Base-by-base conservation (phyloP, 1,140 invertebrate species). In the Spodoptera frugiperda region DNA sequence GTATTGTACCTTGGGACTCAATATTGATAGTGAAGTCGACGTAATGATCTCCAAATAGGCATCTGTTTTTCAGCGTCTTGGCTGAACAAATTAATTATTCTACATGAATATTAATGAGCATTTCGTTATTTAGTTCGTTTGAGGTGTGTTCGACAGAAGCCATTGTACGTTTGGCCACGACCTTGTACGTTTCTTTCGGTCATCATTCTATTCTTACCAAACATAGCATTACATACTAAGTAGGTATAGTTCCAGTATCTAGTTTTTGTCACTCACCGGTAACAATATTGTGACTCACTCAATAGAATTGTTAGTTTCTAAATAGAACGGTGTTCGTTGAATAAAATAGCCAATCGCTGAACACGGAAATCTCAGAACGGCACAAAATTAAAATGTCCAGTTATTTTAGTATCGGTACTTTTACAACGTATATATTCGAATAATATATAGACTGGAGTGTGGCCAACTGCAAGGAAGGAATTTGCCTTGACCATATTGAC, bases 401-500 rank as follows among this genome's bases (percentile, higher is more conserved):
- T 78, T 81, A 78, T 81, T 71, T 73, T 49, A 21, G 61, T 75
- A 30, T 53, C 49, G 70, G 57, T 67, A 74, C 76, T 80, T 73
- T 73, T 59, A 65, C 61, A 53, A 73, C 53, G 63, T 15, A 19
- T 54, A 67, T 57, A 57, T 48, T 76, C 30, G 67, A 17, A 39
- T 21, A 21, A 78, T 68, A 81, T 54, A 33, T 65, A 77, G 73
- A 84, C 72, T 82, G 68, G 79, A 77, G 57, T 88, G 84, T 81
- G 75, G 81, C 81, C 84, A 86, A 88, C 85, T 80, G 86, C 83
- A 76, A 86, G 83, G 78, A 87, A 88, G 0, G 25, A 25, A 25
- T 89, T 90, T 78, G 83, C 90, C 90, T 93, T 92, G 90, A 91
- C 87, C 85, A 90, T 78, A 67, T 80, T 82, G 79, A 86, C 87